Base-by-base conservation (phyloP, 2,113 vertebrate genomes). In the Callithrix jacchus region DNA sequence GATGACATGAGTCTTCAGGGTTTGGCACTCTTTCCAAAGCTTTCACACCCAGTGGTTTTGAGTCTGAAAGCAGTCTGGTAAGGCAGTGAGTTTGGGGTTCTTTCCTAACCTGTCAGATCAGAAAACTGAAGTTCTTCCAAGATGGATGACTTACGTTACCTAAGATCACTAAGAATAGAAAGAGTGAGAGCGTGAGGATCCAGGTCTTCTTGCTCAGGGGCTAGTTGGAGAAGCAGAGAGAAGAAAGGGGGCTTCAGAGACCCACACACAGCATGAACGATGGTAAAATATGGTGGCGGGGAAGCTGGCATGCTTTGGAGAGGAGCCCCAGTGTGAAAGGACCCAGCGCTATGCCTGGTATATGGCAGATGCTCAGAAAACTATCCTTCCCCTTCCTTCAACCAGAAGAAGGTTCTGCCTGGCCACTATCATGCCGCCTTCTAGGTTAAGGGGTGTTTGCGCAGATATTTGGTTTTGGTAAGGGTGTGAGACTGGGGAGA, bases 261-360 rank as follows among this genome's bases (percentile, higher is more conserved):
- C 35, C 3, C 0, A 0, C 0, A 11, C 13, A 2, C 5, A 0
- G 17, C 1, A 1, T 6, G 8, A 56, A 37, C n/a, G 11, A 20
- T 0, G 1, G 49, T 6, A 6, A 16, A 1, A 0, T 0, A 13
- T 7, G 25, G 23, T 64, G 61, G 12, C 17, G 11, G 47, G n/a
- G 32, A 5, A 20, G 32, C 40, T 17, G 0, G 0, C 10, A 3
- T 42, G 10, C 10, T 66, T 14, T n/a, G 20, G 23, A 32, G 18
- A 32, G 8, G 80, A 49, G 37, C 27, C n/a, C 8, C n/a, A 3
- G 12, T 1, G 23, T 30, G 6, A 13, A 70, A 45, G 45, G 13
- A 5, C 17, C 71, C 27, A 23, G 4, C 8, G 1, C 80, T 7
- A 16, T 18, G 40, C 68, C 56, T 45, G 5, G 58, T 66, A 17